Evolutionary conservation across 1,140 invertebrate genomes (phyloP).

Genomic region (Meteorus sp.): DNA sequence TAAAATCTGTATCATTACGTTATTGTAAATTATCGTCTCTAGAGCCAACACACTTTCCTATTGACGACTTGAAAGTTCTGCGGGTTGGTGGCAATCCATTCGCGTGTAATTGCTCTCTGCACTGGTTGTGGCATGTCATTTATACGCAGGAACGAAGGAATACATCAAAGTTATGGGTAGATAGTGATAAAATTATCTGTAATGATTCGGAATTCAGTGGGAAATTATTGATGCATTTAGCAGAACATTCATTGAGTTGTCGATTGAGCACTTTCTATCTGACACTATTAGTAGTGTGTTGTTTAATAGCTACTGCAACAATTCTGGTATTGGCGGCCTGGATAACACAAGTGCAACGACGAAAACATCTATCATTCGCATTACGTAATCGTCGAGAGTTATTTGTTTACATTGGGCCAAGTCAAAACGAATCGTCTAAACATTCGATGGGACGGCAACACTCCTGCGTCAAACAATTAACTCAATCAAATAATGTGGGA

Average conservation of each 20-base stretch:
- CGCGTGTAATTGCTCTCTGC: constrained; percentile 82
- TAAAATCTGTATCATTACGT: constrained; percentile 69
- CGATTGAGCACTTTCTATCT: constrained; percentile 49
- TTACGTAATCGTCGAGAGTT: constrained; percentile 51
- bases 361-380: constrained; percentile 47
- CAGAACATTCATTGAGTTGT: constrained; percentile 50
- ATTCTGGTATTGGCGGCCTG: constrained; percentile 48
- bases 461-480: no score
- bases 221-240: constrained; percentile 42
- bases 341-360: constrained; percentile 43
- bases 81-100: constrained; percentile 80
- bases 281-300: constrained; percentile 42
- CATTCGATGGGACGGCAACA: no score
- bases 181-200: constrained; percentile 50
- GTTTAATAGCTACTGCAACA: constrained; percentile 43
- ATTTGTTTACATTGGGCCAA: constrained; percentile 51
- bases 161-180: constrained; percentile 46
- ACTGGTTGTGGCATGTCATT: constrained; percentile 81
- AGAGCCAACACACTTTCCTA: constrained; percentile 77
- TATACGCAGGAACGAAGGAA: constrained; percentile 51
- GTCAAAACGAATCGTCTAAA: no score
- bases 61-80: constrained; percentile 71
- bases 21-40: constrained; percentile 72
- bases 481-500: no score
- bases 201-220: constrained; percentile 50